These are phyloP conservation scores for Guaruba guarouba DNA, from an alignment of 2,113 vertebrate genomes.

Conservation along the genomic window DNA sequence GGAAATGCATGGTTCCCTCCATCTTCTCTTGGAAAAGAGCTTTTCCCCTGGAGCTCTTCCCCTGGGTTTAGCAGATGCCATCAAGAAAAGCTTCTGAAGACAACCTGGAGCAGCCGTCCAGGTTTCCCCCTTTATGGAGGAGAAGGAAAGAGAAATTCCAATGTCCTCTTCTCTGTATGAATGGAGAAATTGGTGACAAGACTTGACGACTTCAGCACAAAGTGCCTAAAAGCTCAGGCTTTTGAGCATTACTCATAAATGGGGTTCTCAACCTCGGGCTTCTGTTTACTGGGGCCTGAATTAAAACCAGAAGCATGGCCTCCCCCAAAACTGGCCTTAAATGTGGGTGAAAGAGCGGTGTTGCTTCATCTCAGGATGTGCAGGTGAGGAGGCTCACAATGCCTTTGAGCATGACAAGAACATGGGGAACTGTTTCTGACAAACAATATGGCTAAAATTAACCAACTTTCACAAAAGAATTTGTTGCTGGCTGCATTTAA, in stretches of 20 bases:
- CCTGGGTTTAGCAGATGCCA: not conserved
- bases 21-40: not conserved
- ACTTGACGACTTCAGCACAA: not conserved
- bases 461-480: constrained; percentile 2
- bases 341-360: not conserved
- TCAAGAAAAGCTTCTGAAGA: not conserved
- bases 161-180: accelerated
- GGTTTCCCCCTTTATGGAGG: not conserved
- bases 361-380: not conserved
- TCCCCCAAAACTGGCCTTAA: not conserved
- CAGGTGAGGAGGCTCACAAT: not conserved
- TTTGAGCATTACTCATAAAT: not conserved
- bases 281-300: not conserved
- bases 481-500: not conserved
- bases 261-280: not conserved
- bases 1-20: not conserved
- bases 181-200: not conserved
- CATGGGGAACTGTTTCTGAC: not conserved
- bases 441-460: not conserved
- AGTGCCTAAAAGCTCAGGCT: not conserved
- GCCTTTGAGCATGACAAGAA: not conserved
- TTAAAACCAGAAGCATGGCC: not conserved
- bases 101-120: not conserved
- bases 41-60: too few relatives aligned
- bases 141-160: not conserved